Evolutionary conservation across 2,888 invertebrate genomes (phyloP).

Genomic region (Pachycephus smyrnensis): DNA sequence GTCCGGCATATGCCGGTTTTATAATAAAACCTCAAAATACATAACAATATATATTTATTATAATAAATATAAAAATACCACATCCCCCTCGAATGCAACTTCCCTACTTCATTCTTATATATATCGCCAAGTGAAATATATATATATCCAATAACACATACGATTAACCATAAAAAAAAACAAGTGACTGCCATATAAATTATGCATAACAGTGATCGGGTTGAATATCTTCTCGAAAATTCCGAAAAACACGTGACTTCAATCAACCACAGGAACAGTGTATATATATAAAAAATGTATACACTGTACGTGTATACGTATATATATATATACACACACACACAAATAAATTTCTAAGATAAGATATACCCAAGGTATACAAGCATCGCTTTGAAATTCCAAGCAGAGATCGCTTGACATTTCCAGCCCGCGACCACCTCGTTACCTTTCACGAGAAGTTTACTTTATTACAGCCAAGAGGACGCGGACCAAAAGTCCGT

Average conservation of each 20-base stretch:
- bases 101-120: too few species aligned
- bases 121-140: too few species aligned
- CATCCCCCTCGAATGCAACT: neutral
- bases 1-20: too few species aligned
- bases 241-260: neutral
- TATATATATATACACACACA: slow-evolving; percentile 16
- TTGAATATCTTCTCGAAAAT: neutral
- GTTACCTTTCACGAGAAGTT: neutral
- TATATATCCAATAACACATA: too few species aligned
- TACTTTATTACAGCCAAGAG: neutral
- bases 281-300: too few species aligned
- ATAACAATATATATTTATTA: neutral
- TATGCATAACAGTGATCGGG: neutral
- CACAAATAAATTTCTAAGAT: slow-evolving; percentile 1
- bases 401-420: slow-evolving; percentile 26
- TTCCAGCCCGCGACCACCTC: slow-evolving; percentile 13
- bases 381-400: slow-evolving; percentile 16
- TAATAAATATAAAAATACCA: neutral
- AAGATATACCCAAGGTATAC: neutral
- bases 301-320: slow-evolving; percentile 17
- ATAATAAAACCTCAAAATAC: neutral
- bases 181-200: neutral
- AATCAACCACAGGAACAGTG: too few species aligned
- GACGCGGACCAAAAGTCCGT: neutral
- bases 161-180: too few species aligned